Evolutionary conservation across 2,113 vertebrate species (phyloP).

Genomic region (Embiotoca jacksoni): DNA sequence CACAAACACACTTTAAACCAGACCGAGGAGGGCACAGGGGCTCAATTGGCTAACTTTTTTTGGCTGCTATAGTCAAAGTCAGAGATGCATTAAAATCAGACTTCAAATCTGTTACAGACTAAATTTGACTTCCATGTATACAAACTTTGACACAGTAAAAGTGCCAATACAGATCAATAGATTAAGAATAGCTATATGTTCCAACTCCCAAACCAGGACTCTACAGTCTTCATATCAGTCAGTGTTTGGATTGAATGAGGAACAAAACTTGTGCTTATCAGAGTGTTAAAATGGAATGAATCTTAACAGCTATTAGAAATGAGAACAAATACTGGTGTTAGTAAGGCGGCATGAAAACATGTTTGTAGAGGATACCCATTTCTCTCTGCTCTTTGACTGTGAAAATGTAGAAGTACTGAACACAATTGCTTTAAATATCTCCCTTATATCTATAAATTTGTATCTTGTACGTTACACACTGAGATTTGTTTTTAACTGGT

Average conservation of each 20-base stretch:
- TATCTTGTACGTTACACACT: not conserved
- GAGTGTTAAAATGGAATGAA: slow-evolving; percentile 9
- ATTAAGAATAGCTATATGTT: not conserved
- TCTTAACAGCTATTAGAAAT: slow-evolving; percentile 5
- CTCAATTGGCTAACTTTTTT: not conserved
- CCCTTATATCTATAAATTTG: not conserved
- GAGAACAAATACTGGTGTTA: slow-evolving; percentile 48
- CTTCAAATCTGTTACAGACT: not conserved
- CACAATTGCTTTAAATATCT: slow-evolving; percentile 12
- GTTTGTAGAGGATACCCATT: slow-evolving; percentile 33
- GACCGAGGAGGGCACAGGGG: not conserved
- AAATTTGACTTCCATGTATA: not conserved
- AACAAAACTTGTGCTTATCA: slow-evolving; percentile 42
- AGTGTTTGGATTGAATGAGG: slow-evolving; percentile 32
- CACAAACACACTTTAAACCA: slow-evolving; percentile 7
- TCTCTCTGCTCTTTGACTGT: slow-evolving; percentile 74
- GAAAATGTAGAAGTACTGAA: slow-evolving; percentile 5
- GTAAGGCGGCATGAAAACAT: slow-evolving; percentile 41
- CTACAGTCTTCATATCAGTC: slow-evolving; percentile 33
- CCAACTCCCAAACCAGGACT: slow-evolving; percentile 10
- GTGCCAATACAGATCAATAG: not conserved
- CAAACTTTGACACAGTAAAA: not conserved
- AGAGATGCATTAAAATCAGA: not conserved
- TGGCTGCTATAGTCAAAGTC: not conserved
- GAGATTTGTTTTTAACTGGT: slow-evolving; percentile 5